Conservation (phyloP, 2,888 invertebrate species). For the Macroteleia sp. region DNA sequence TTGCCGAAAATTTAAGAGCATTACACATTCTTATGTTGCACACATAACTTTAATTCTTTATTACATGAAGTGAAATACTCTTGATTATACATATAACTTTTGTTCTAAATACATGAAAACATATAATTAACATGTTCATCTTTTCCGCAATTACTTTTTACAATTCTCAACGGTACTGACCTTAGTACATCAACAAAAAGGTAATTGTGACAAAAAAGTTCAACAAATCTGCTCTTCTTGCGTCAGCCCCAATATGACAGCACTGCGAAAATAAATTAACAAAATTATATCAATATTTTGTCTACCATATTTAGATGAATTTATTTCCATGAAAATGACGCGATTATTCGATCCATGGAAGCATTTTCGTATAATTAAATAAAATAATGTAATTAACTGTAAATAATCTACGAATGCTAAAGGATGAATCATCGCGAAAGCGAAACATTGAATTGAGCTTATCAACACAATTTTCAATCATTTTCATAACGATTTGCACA, state of each 20-base stretch:
- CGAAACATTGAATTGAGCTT: constrained; percentile 22
- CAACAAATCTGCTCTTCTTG: constrained; percentile 63
- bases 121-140: constrained; percentile 68
- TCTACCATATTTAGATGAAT: background rate
- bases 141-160: constrained; percentile 73
- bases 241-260: constrained; percentile 65
- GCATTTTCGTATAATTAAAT: background rate
- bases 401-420: background rate
- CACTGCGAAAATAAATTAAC: constrained; percentile 47
- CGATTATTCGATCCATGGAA: constrained; percentile 21
- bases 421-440: constrained; percentile 19
- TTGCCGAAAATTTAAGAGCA: no score
- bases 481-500: constrained; percentile 33
- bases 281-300: background rate
- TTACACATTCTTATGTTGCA: no score
- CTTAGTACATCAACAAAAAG: constrained; percentile 77
- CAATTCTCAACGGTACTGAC: constrained; percentile 75
- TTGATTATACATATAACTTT: no score
- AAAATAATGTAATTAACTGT: background rate
- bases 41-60: no score
- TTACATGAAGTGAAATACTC: no score
- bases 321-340: background rate
- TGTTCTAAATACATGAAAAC: no score
- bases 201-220: constrained; percentile 71
- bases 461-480: constrained; percentile 25